Percentiles rank a stretch among this genome's conserved stretches.
phyloP scores from a whole-genome alignment of 2,888 invertebrate species.

The Oscheius sp. region DNA sequence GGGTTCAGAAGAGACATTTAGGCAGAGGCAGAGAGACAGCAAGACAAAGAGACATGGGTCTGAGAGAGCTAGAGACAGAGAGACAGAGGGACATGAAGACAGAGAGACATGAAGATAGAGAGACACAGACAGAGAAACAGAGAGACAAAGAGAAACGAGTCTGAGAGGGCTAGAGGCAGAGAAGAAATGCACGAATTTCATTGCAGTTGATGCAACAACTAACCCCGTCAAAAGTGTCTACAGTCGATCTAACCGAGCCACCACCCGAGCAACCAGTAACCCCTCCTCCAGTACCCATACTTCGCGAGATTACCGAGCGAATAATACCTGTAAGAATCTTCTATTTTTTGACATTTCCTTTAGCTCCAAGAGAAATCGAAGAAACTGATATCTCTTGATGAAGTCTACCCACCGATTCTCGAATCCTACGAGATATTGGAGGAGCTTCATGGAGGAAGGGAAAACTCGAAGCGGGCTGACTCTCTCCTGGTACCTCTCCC shows the following conservation, averaged over 20 bases:
- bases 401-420: slow-evolving; percentile 31
- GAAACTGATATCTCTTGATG: slow-evolving; percentile 6
- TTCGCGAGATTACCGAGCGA: slow-evolving; percentile 23
- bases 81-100: too few species aligned
- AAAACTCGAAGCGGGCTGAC: slow-evolving; percentile 36
- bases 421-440: slow-evolving; percentile 37
- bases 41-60: too few species aligned
- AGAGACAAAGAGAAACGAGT: too few species aligned
- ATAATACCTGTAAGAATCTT: slow-evolving; percentile 29
- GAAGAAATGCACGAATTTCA: background rate
- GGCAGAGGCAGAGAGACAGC: background rate
- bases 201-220: slow-evolving; percentile 22
- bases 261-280: slow-evolving; percentile 11
- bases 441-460: slow-evolving; percentile 42
- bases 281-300: slow-evolving; percentile 13
- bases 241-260: background rate
- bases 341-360: background rate
- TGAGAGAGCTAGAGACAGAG: too few species aligned
- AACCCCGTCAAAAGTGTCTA: slow-evolving; percentile 20
- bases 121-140: too few species aligned
- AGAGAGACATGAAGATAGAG: too few species aligned
- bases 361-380: slow-evolving; percentile 17
- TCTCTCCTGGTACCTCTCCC: slow-evolving; percentile 64
- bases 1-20: background rate
- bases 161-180: too few species aligned